Base-by-base conservation (phyloP, 2,888 invertebrate genomes). In the Nasonovia ribisnigri region DNA sequence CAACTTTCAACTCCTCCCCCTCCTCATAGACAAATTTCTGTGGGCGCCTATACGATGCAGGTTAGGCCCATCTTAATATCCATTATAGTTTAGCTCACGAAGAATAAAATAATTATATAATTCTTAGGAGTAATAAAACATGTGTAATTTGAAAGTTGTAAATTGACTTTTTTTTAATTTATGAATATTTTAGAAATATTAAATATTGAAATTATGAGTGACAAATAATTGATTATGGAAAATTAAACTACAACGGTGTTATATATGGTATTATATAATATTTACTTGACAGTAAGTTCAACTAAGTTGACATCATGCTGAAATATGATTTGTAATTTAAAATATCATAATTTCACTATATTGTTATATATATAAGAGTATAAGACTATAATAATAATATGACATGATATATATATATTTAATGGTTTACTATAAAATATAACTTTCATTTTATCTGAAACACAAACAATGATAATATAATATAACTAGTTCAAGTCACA, bases 251-350 rank as follows among this genome's bases (percentile, higher is more conserved):
- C 11, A 24, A 29, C 54, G 36, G 26, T 90, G 20, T 67, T 29
- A 60, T 26, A 36, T 36, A 2, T 8, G 36, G 26, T 20, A 77
- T 42, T 51, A 36, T 24, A 26, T n/a, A 46, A 36, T 48, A 36
- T 77, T 90, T 36, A 90, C 90, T 77, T 67, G 48, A 36, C 36
- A 46, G n/a, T 90, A 48, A 90, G 46, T 46, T 46, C 11, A 11
- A 11, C 46, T 46, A 46, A 46, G 48, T 77, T 67, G 48, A n/a
- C 24, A 46, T 24, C 24, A 46, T 46, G 36, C 48, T 26, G 26
- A 90, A 48, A 51, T 90, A 48, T 90, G 36, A 36, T 77, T 46
- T 24, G 90, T 13, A 77, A 77, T 90, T 77, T 77, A 90, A 90
- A 77, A 26, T 77, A 54, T 26, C 36, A 36, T 90, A 24, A 77